phyloP scores from a whole-genome alignment of 2,888 invertebrate species.

The Meandrusa payeni region DNA sequence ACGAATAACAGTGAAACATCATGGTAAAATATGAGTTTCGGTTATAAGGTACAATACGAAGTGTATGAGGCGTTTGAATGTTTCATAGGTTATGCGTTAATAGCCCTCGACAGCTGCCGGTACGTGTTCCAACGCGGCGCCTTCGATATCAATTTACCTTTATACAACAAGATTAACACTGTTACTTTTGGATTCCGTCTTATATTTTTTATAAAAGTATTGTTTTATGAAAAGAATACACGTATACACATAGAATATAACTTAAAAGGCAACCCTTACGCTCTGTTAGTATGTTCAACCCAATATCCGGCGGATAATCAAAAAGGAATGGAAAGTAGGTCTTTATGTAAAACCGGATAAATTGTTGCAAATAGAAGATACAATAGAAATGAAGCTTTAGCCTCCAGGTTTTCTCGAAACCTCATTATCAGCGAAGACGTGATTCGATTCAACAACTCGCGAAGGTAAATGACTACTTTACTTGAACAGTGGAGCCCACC shows the following conservation, averaged over 20 bases:
- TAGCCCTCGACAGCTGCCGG: too few relatives aligned
- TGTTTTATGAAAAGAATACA: too few relatives aligned
- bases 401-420: slow-evolving; percentile 34
- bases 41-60: neutral
- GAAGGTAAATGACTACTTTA: slow-evolving; percentile 35
- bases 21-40: neutral
- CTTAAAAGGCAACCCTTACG: neutral
- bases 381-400: slow-evolving; percentile 26
- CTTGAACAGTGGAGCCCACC: neutral
- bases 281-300: slow-evolving; percentile 2
- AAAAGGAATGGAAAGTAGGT: slow-evolving; percentile 21
- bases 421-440: slow-evolving; percentile 41
- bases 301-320: slow-evolving; percentile 17
- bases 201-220: too few relatives aligned
- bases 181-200: too few relatives aligned
- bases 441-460: slow-evolving; percentile 38
- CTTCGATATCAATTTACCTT: too few relatives aligned
- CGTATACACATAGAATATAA: too few relatives aligned
- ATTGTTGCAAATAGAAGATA: slow-evolving; percentile 22
- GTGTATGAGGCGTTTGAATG: too few relatives aligned
- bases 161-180: too few relatives aligned
- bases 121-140: too few relatives aligned
- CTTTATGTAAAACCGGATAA: slow-evolving; percentile 21
- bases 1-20: neutral
- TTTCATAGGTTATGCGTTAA: too few relatives aligned